These are phyloP conservation scores for Tipula unca DNA, from an alignment of 2,888 invertebrate species.

Conservation along the genomic window DNA sequence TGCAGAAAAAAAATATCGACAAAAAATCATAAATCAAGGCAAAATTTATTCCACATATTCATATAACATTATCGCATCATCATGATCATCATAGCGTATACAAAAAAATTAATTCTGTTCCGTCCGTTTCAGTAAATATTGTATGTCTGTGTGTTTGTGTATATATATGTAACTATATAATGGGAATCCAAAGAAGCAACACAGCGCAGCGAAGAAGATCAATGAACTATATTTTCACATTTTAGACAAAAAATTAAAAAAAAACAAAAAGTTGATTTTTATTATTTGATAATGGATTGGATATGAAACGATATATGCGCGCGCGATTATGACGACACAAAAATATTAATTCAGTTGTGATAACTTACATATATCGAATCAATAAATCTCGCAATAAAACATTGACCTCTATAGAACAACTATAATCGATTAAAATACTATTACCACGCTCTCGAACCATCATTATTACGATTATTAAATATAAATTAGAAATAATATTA, in stretches of 20 bases:
- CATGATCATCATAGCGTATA: neutral
- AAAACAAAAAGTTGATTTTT: neutral
- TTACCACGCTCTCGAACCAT: neutral
- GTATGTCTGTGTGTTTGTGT: too few relatives aligned
- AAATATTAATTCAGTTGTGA: neutral
- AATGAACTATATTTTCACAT: neutral
- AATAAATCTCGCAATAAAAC: conserved; percentile 3
- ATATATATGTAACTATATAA: neutral
- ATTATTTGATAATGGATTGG: neutral
- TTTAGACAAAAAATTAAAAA: neutral
- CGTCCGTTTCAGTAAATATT: neutral
- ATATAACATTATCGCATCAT: neutral
- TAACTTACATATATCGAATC: neutral
- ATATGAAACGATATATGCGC: neutral
- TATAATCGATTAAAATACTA: neutral
- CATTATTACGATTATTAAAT: neutral
- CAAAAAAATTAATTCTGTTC: neutral
- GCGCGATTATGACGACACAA: neutral
- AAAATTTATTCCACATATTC: neutral
- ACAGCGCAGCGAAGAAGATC: neutral
- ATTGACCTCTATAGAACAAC: neutral
- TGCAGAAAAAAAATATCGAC: neutral
- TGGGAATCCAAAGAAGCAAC: neutral
- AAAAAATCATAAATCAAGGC: neutral
- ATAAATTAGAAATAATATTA: conserved; percentile 1